Evolutionary conservation across 2,113 vertebrate species (phyloP).

Genomic region (Odontophorus gujanensis): DNA sequence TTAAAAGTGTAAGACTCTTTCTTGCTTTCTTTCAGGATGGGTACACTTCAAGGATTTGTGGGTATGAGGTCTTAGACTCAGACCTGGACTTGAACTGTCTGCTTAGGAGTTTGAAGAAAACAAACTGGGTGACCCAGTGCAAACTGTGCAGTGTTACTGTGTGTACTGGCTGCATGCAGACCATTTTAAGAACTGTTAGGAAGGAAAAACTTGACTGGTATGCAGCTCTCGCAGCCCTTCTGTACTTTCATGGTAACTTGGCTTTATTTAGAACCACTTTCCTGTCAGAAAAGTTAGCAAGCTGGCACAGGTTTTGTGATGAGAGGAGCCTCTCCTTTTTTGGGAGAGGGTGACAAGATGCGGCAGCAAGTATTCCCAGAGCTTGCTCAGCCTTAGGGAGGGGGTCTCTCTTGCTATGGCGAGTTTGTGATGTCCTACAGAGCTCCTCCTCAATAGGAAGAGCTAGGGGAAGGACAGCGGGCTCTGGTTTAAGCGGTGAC

Average conservation of each 20-base stretch:
- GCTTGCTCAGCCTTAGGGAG: background rate
- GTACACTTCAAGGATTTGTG: fast-evolving
- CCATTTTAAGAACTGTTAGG: slow-evolving; percentile 13
- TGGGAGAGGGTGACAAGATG: background rate
- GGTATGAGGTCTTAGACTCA: fast-evolving
- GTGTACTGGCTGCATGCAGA: background rate
- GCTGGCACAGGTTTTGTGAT: background rate
- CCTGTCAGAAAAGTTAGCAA: background rate
- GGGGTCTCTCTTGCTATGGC: background rate
- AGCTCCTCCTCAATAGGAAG: fast-evolving
- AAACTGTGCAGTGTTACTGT: fast-evolving
- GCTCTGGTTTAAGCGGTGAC: fast-evolving
- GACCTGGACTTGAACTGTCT: too few relatives aligned
- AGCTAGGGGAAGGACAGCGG: background rate
- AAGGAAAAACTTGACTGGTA: background rate
- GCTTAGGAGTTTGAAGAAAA: background rate
- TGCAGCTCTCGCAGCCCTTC: background rate
- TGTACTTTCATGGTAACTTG: slow-evolving; percentile 53
- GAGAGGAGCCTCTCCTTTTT: background rate
- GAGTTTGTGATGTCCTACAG: fast-evolving
- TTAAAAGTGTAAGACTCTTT: background rate
- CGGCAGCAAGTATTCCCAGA: fast-evolving
- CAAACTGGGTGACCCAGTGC: fast-evolving
- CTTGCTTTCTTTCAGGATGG: background rate
- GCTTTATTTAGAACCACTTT: slow-evolving; percentile 51